Evolutionary conservation across 2,113 vertebrate genomes (phyloP).

Genomic region (Corynorhinus townsendii): DNA sequence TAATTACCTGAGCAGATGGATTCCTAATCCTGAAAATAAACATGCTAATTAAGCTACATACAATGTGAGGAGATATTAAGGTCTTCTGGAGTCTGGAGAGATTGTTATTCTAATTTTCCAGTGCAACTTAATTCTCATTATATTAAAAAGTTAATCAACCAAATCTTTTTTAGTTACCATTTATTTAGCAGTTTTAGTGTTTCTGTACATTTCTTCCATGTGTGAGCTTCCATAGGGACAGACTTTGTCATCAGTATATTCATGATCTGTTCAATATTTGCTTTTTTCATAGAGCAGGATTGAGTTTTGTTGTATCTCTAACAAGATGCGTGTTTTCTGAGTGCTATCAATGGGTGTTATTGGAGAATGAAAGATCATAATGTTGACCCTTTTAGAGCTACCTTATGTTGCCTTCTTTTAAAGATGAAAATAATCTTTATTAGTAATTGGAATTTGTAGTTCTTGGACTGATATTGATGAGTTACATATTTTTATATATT

Average conservation of each 20-base stretch:
- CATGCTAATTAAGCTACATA: conserved; percentile 57
- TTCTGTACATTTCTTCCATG: conserved; percentile 43
- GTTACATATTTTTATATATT: neutral
- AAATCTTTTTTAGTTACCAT: conserved; percentile 56
- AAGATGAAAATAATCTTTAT: neutral
- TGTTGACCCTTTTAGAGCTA: neutral
- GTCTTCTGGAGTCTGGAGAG: conserved; percentile 54
- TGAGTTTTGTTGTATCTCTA: neutral
- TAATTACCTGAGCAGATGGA: conserved; percentile 77
- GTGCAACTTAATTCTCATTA: conserved; percentile 50
- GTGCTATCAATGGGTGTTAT: neutral
- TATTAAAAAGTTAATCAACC: conserved; percentile 65
- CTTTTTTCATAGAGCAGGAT: neutral
- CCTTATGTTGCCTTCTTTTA: neutral
- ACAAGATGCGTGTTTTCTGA: neutral
- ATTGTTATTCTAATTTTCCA: conserved; percentile 57
- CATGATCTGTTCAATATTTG: neutral
- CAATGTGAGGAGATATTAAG: conserved; percentile 56
- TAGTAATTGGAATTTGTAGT: neutral
- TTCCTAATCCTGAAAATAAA: conserved; percentile 74
- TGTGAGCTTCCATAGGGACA: neutral
- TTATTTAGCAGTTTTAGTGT: neutral
- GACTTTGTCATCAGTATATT: neutral
- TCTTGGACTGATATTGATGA: neutral
- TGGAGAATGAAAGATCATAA: neutral